Evolutionary conservation across 1,140 invertebrate genomes (phyloP).

Genomic region (Zaprionus tsacasi): DNA sequence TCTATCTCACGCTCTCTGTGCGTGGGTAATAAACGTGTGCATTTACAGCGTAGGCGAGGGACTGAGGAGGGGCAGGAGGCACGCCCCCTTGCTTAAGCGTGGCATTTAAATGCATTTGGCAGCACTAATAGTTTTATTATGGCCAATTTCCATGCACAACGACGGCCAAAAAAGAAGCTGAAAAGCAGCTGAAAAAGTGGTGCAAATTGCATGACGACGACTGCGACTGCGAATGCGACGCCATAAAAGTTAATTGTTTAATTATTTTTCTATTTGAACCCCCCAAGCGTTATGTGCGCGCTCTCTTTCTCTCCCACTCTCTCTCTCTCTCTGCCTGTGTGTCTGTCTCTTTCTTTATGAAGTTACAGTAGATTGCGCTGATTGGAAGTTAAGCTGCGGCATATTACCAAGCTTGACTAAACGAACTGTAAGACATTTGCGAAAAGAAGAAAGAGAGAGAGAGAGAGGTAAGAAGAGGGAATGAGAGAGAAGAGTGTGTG

Average conservation of each 20-base stretch:
- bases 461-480: neutral
- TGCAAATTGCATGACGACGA: constrained; percentile 22
- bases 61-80: neutral
- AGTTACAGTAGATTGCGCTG: constrained; percentile 80
- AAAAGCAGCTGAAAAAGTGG: constrained; percentile 27
- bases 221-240: constrained; percentile 1
- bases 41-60: neutral
- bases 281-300: constrained; percentile 1
- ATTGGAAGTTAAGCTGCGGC: constrained; percentile 77
- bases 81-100: constrained; percentile 56
- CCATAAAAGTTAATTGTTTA: constrained; percentile 74
- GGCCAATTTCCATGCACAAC: constrained; percentile 23
- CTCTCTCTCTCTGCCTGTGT: neutral
- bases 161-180: constrained; percentile 1
- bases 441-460: constrained; percentile 4
- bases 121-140: constrained; percentile 77
- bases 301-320: neutral
- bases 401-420: constrained; percentile 69
- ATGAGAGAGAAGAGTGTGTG: neutral
- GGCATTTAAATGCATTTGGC: constrained; percentile 77
- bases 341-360: constrained; percentile 47
- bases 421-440: constrained; percentile 77
- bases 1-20: neutral
- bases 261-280: constrained; percentile 65
- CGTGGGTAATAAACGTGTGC: neutral